Evolutionary conservation across 2,888 invertebrate genomes (phyloP).

Genomic region (Drosophila sordidula): DNA sequence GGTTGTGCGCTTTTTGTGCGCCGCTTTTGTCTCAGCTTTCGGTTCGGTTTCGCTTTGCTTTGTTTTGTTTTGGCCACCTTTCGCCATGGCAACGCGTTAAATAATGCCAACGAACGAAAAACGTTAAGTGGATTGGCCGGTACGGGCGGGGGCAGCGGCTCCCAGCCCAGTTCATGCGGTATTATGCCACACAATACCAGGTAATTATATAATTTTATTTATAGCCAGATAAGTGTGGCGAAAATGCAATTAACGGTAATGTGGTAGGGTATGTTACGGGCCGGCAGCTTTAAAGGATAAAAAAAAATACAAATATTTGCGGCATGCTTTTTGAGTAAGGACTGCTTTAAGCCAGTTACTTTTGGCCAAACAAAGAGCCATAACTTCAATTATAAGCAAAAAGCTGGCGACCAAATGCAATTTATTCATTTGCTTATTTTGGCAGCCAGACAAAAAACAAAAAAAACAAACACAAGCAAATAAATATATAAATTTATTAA

Average conservation of each 20-base stretch:
- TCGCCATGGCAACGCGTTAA: constrained; percentile 78
- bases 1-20: constrained; percentile 49
- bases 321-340: constrained; percentile 17
- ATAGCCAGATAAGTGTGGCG: constrained; percentile 79
- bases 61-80: constrained; percentile 74
- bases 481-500: constrained; percentile 76
- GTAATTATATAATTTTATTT: constrained; percentile 81
- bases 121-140: constrained; percentile 70
- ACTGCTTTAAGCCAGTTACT: constrained; percentile 26
- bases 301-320: not conserved
- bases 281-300: constrained; percentile 2
- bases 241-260: constrained; percentile 76
- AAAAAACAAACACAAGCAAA: constrained; percentile 33
- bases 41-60: constrained; percentile 34
- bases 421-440: constrained; percentile 59
- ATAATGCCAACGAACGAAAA: constrained; percentile 68
- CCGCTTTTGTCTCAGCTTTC: constrained; percentile 52
- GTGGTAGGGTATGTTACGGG: constrained; percentile 11
- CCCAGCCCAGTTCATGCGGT: constrained; percentile 23
- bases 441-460: constrained; percentile 6
- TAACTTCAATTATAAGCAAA: constrained; percentile 56
- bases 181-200: constrained; percentile 68
- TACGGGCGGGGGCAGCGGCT: not conserved
- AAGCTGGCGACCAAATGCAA: constrained; percentile 33
- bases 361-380: constrained; percentile 21